Percentiles rank a stretch among this genome's conserved stretches.
Conservation (phyloP, 2,113 vertebrate species). For the Sakesphorus luctuosus region DNA sequence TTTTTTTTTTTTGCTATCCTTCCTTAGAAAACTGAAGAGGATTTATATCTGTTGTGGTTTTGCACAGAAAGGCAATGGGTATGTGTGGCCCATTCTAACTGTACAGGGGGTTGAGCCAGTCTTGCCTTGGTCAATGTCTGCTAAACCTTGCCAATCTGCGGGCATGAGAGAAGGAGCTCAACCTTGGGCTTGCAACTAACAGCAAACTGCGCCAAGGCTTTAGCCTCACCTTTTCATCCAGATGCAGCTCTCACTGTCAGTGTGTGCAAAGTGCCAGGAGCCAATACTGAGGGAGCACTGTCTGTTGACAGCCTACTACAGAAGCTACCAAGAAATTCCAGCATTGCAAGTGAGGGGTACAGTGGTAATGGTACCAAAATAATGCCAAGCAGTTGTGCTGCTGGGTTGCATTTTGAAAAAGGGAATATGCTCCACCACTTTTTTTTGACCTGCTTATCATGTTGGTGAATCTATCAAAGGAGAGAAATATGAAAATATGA, state of each 20-base stretch:
- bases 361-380: not conserved
- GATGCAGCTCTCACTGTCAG: not conserved
- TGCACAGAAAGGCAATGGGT: not conserved
- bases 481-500: not conserved
- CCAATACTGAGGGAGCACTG: not conserved
- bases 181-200: not conserved
- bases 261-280: not conserved
- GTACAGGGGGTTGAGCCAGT: not conserved
- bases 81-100: not conserved
- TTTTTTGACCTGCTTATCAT: not conserved
- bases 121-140: not conserved
- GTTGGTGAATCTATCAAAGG: not conserved
- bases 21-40: not conserved
- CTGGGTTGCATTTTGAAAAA: not conserved
- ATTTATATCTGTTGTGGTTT: not conserved
- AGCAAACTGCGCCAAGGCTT: not conserved
- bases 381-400: not conserved
- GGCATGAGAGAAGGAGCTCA: not conserved
- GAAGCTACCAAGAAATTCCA: not conserved
- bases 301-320: not conserved
- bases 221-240: not conserved
- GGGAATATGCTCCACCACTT: not conserved
- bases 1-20: not conserved
- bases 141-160: not conserved
- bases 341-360: accelerated